phyloP scores from a whole-genome alignment of 2,113 vertebrate species.

The Lutjanus erythropterus region DNA sequence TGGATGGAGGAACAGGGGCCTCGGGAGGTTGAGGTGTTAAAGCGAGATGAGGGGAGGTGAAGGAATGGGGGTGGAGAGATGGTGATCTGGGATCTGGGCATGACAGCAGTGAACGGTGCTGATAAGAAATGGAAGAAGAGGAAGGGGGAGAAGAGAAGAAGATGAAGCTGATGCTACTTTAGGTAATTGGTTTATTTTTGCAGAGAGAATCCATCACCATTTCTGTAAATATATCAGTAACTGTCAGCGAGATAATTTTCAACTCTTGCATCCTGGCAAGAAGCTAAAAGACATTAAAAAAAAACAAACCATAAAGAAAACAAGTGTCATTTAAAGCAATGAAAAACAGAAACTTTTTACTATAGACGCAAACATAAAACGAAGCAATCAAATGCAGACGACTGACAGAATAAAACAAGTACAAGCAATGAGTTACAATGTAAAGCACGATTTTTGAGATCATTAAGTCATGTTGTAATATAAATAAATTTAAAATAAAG shows the following conservation, averaged over 20 bases:
- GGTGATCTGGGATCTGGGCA: conserved; percentile 47
- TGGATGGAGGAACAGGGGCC: conserved; percentile 53
- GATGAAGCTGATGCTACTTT: conserved; percentile 65
- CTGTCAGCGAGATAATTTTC: conserved; percentile 54
- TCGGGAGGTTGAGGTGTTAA: conserved; percentile 70
- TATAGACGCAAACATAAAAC: neutral
- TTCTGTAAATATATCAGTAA: conserved; percentile 57
- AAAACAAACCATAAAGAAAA: conserved; percentile 17
- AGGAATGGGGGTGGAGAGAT: conserved; percentile 27
- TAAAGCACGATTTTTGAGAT: neutral
- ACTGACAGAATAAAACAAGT: neutral
- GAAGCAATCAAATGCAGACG: neutral
- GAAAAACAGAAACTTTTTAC: neutral
- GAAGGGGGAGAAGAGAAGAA: conserved; percentile 27
- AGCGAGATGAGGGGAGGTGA: conserved; percentile 58
- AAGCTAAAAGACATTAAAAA: conserved; percentile 19
- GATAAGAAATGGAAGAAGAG: conserved; percentile 62
- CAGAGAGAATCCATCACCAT: conserved; percentile 62
- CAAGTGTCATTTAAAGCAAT: neutral
- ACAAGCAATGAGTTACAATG: neutral
- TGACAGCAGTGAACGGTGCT: conserved; percentile 51
- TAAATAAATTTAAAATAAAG: neutral
- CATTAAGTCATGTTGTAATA: neutral
- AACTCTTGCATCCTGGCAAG: conserved; percentile 32
- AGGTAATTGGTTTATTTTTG: conserved; percentile 73